These are phyloP conservation scores for Allygus modestus DNA, from an alignment of 2,888 invertebrate genomes.

Conservation along the genomic window DNA sequence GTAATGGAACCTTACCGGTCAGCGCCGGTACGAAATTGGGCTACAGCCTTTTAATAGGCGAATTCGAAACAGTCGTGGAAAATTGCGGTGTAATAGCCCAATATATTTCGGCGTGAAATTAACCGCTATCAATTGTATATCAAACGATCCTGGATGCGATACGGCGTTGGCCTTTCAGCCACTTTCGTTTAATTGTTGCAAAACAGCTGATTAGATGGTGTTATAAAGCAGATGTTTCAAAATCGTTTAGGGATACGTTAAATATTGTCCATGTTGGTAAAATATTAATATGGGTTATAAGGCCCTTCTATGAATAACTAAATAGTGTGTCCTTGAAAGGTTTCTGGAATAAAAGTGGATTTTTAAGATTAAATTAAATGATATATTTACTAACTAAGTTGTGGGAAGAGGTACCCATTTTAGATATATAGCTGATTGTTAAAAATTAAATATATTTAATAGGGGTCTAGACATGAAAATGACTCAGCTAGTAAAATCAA, in stretches of 20 bases:
- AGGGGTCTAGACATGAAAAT: too few relatives aligned
- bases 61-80: conserved; percentile 30
- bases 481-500: too few relatives aligned
- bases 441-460: too few relatives aligned
- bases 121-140: conserved; percentile 32
- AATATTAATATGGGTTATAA: too few relatives aligned
- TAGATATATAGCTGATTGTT: too few relatives aligned
- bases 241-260: neutral
- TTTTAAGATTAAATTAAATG: too few relatives aligned
- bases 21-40: conserved; percentile 19
- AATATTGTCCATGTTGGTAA: too few relatives aligned
- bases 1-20: conserved; percentile 38
- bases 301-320: too few relatives aligned
- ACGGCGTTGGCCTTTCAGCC: neutral
- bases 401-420: too few relatives aligned
- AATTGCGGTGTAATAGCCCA: conserved; percentile 16
- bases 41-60: conserved; percentile 37
- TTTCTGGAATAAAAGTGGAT: too few relatives aligned
- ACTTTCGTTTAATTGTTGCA: conserved; percentile 3
- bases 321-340: too few relatives aligned
- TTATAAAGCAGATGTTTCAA: neutral
- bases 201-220: neutral
- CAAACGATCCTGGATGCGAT: neutral
- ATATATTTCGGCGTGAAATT: conserved; percentile 34
- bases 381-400: too few relatives aligned